Evolutionary conservation across 2,888 invertebrate species (phyloP).

Genomic region (Exephanes ischioxanthus): DNA sequence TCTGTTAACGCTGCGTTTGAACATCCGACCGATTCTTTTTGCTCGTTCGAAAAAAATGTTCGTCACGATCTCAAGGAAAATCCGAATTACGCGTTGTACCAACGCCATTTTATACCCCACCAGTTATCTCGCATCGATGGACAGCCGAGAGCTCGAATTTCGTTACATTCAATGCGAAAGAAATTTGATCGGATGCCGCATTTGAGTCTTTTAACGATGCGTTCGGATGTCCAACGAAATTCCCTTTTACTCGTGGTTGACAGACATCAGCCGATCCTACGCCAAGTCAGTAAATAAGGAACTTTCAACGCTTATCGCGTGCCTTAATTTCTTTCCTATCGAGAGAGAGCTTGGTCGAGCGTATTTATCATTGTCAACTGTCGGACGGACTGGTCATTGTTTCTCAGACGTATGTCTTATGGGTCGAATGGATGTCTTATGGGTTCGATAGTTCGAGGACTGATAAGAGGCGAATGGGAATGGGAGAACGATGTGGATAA

Average conservation of each 20-base stretch:
- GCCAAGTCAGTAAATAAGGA: background rate
- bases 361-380: background rate
- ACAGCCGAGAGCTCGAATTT: background rate
- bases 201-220: background rate
- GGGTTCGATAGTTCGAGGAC: slow-evolving; percentile 37
- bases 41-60: no score
- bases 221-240: background rate
- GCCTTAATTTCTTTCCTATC: background rate
- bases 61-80: slow-evolving; percentile 7
- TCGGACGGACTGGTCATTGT: background rate
- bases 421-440: background rate
- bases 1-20: no score
- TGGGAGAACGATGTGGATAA: slow-evolving; percentile 63
- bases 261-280: background rate
- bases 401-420: background rate
- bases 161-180: background rate
- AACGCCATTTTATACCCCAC: background rate
- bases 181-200: background rate
- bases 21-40: no score
- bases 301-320: background rate
- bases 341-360: background rate
- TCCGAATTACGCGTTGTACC: background rate
- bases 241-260: background rate
- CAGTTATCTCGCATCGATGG: background rate
- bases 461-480: slow-evolving; percentile 32